These are phyloP conservation scores for Solenopsis invicta DNA, from an alignment of 1,140 invertebrate genomes.

Conservation along the genomic window DNA sequence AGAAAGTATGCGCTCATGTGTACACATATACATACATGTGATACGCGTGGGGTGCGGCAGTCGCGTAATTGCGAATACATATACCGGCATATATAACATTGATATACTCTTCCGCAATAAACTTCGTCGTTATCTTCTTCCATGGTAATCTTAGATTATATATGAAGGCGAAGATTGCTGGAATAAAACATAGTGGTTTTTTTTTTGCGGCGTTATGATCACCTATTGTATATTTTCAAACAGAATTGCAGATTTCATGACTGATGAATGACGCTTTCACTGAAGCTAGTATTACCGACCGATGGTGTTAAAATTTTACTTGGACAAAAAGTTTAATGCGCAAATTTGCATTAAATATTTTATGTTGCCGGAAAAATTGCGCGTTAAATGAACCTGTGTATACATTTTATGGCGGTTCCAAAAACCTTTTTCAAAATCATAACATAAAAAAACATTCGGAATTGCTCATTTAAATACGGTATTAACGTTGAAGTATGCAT, in stretches of 20 bases:
- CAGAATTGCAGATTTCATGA: constrained; percentile 4
- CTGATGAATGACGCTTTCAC: constrained; percentile 1
- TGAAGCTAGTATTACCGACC: neutral
- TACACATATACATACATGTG: neutral
- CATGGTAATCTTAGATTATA: constrained; percentile 33
- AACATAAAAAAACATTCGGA: neutral
- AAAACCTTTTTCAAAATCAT: constrained; percentile 6
- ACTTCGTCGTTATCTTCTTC: constrained; percentile 32
- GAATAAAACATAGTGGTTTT: neutral
- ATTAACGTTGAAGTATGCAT: neutral
- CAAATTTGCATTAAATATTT: constrained; percentile 40
- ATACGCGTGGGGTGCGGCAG: constrained; percentile 31
- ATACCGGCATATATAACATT: neutral
- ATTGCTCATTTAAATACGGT: constrained; percentile 1
- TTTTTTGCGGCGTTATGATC: constrained; percentile 11
- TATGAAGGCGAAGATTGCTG: neutral
- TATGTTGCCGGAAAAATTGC: constrained; percentile 1
- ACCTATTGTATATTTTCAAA: neutral
- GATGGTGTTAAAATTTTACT: constrained; percentile 3
- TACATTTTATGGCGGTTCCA: neutral
- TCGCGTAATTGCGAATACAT: constrained; percentile 27
- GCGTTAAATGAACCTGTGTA: constrained; percentile 17
- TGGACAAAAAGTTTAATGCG: constrained; percentile 11
- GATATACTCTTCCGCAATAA: constrained; percentile 40
- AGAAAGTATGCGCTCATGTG: neutral